These are phyloP conservation scores for Andrena marginata DNA, from an alignment of 2,888 invertebrate species.

Conservation along the genomic window DNA sequence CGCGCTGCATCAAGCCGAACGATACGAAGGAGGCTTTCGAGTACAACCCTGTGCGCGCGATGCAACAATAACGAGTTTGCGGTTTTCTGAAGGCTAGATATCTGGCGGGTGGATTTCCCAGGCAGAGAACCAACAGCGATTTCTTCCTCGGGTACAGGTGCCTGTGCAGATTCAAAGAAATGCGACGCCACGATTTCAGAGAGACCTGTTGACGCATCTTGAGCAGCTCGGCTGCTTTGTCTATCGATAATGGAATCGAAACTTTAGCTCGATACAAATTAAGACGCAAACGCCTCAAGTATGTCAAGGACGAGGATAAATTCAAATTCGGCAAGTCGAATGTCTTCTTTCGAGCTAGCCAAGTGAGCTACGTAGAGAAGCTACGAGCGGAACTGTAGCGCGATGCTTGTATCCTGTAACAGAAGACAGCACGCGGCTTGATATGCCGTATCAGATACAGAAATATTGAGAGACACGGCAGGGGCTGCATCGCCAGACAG, in stretches of 20 bases:
- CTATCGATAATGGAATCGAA: not conserved
- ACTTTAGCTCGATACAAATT: not conserved
- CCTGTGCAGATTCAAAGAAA: conserved; percentile 91
- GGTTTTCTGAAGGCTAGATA: conserved; percentile 94
- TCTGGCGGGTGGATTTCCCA: conserved; percentile 99
- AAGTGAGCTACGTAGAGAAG: too few species aligned
- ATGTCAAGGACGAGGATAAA: too few species aligned
- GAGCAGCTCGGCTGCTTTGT: conserved; percentile 84
- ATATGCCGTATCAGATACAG: too few species aligned
- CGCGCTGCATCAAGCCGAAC: conserved; percentile 97
- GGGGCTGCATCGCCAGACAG: too few species aligned
- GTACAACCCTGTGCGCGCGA: conserved; percentile 89
- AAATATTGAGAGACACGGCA: too few species aligned
- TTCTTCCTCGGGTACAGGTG: conserved; percentile 95
- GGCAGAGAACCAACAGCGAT: conserved; percentile 91
- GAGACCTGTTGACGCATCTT: conserved; percentile 93
- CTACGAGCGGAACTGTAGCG: too few species aligned
- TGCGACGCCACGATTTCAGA: conserved; percentile 91
- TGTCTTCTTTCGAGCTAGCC: too few species aligned
- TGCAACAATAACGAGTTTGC: conserved; percentile 94
- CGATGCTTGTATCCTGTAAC: too few species aligned
- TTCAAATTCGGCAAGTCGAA: too few species aligned
- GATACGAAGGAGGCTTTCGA: conserved; percentile 89
- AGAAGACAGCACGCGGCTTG: too few species aligned
- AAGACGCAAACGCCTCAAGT: not conserved